phyloP scores from a whole-genome alignment of 2,888 invertebrate species.

The Zygaena filipendulae region DNA sequence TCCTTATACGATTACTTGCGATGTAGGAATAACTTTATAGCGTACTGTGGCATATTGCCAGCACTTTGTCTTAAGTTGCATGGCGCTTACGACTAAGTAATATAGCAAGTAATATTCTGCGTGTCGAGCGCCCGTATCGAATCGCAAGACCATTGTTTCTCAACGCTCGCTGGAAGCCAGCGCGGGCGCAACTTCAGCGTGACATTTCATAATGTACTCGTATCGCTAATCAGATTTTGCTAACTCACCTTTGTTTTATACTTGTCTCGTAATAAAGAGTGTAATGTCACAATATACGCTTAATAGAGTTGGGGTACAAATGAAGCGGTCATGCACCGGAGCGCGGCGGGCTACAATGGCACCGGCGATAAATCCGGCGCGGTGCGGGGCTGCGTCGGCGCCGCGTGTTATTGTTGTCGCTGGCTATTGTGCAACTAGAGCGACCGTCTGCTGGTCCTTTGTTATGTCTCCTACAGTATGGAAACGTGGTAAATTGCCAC shows the following conservation, averaged over 20 bases:
- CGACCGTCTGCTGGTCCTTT: constrained; percentile 28
- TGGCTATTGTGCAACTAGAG: constrained; percentile 35
- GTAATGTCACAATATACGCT: constrained; percentile 17
- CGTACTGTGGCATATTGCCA: no score
- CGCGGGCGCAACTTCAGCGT: constrained; percentile 16
- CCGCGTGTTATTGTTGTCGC: constrained; percentile 25
- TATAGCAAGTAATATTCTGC: constrained; percentile 14
- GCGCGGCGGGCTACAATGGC: constrained; percentile 23
- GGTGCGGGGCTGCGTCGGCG: constrained; percentile 25
- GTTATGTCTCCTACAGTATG: constrained; percentile 28
- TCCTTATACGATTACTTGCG: no score
- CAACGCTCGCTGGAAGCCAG: constrained; percentile 16
- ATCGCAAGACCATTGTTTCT: constrained; percentile 33
- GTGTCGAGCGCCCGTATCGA: constrained; percentile 18
- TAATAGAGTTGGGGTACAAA: constrained; percentile 27
- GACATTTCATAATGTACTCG: constrained; percentile 32
- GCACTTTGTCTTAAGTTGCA: no score
- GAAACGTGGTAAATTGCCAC: constrained; percentile 30
- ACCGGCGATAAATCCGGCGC: constrained; percentile 29
- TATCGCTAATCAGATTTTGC: constrained; percentile 23
- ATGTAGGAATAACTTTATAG: no score
- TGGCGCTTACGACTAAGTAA: no score
- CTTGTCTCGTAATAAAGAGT: constrained; percentile 19
- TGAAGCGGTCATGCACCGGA: constrained; percentile 29
- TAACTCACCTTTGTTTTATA: constrained; percentile 4